Conservation (phyloP, 2,113 vertebrate genomes). For the Mesocricetus auratus region DNA sequence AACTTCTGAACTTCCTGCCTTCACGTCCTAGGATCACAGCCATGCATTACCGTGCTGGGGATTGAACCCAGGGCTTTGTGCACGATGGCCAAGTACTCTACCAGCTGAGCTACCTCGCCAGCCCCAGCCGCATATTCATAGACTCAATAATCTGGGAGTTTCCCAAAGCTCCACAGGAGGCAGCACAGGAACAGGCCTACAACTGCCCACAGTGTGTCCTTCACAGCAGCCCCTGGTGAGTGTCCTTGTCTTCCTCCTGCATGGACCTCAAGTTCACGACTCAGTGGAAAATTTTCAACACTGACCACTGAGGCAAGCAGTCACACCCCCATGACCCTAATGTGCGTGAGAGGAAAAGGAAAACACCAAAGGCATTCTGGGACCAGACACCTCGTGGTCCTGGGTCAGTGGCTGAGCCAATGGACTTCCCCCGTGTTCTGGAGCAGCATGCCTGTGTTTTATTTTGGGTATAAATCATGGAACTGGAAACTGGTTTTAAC, state of each 20-base stretch:
- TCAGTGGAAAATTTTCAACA: neutral
- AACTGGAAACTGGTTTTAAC: constrained; percentile 43
- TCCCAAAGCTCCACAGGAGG: rapidly evolving
- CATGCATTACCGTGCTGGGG: too few species aligned
- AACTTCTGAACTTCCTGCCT: neutral
- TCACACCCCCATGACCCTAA: neutral
- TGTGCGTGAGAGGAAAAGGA: neutral
- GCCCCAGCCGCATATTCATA: neutral
- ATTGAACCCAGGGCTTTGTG: neutral
- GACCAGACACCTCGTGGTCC: neutral
- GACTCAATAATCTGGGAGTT: neutral
- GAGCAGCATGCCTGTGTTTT: neutral
- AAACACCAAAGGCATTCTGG: neutral
- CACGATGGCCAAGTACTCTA: neutral
- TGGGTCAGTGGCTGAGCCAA: neutral
- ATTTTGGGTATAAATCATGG: neutral
- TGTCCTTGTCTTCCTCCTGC: neutral
- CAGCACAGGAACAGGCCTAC: neutral
- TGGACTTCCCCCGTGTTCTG: neutral
- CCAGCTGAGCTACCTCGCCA: neutral
- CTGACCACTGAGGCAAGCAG: neutral
- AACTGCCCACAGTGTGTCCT: rapidly evolving
- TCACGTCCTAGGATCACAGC: neutral
- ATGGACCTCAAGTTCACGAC: neutral
- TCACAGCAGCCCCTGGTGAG: neutral